Percentiles rank a stretch among this genome's conserved stretches.
Conservation (phyloP, 1,140 invertebrate species). For the Brachionus asplanchnoidis region DNA sequence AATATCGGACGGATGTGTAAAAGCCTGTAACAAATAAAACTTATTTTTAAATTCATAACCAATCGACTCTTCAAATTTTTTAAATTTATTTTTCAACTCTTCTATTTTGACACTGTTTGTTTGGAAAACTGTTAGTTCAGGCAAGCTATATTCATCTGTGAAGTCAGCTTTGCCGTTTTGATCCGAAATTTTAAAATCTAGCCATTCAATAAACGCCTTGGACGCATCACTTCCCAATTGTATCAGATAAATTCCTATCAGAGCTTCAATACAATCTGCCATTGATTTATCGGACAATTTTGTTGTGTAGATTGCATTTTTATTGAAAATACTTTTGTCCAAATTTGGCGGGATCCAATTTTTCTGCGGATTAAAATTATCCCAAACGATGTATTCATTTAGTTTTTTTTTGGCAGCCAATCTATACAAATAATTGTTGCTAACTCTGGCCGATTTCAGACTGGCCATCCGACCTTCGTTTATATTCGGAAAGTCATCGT, state of each 20-base stretch:
- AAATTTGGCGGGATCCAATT: slow-evolving; percentile 97
- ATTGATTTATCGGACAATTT: slow-evolving; percentile 93
- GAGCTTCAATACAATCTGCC: slow-evolving; percentile 94
- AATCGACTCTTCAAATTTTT: slow-evolving; percentile 6
- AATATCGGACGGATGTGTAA: slow-evolving; percentile 37
- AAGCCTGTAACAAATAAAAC: slow-evolving; percentile 2
- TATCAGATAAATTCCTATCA: slow-evolving; percentile 93
- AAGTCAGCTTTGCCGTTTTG: neutral
- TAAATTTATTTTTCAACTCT: neutral
- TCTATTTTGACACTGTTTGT: neutral
- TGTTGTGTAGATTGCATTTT: neutral
- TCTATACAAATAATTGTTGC: slow-evolving; percentile 77
- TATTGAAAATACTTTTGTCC: neutral
- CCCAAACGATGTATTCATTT: slow-evolving; percentile 92
- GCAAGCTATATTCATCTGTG: neutral
- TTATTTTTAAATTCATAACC: slow-evolving; percentile 40
- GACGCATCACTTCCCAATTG: slow-evolving; percentile 87
- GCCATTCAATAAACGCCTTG: slow-evolving; percentile 92
- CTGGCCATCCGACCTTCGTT: slow-evolving; percentile 97
- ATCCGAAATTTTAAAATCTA: slow-evolving; percentile 74
- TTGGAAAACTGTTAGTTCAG: neutral
- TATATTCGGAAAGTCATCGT: slow-evolving; percentile 86
- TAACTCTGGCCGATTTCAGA: slow-evolving; percentile 76
- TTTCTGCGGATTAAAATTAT: slow-evolving; percentile 83
- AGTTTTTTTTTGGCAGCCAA: slow-evolving; percentile 81